Evolutionary conservation across 2,113 vertebrate genomes (phyloP).

Genomic region (Perca fluviatilis): DNA sequence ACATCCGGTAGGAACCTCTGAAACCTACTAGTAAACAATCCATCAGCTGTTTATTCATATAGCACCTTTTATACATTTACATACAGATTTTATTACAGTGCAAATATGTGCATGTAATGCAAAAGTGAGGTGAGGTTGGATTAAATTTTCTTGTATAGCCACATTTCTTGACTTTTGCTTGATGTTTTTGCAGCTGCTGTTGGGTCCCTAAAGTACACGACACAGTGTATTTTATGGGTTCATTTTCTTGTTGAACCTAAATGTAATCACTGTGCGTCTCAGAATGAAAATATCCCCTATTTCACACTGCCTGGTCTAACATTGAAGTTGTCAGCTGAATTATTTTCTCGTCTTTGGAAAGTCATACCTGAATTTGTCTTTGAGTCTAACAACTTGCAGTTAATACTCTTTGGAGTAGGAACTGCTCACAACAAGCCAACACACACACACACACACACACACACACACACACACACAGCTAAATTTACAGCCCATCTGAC

Average conservation of each 20-base stretch:
- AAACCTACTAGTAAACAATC: slow-evolving; percentile 20
- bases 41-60: background rate
- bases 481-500: slow-evolving; percentile 31
- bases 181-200: background rate
- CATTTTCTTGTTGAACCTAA: background rate
- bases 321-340: background rate
- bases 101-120: background rate
- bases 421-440: background rate
- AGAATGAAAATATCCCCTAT: background rate
- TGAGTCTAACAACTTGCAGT: slow-evolving; percentile 27
- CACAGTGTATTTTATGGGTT: background rate
- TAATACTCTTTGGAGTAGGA: slow-evolving; percentile 17
- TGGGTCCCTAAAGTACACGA: background rate
- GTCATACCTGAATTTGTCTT: slow-evolving; percentile 45
- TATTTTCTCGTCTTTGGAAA: slow-evolving; percentile 29
- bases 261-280: background rate
- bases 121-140: background rate
- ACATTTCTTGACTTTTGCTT: background rate
- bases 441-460: background rate
- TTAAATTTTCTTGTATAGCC: background rate
- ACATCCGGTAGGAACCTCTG: background rate
- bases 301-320: background rate
- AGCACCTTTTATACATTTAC: background rate
- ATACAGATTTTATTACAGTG: background rate
- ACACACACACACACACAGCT: background rate